phyloP scores from a whole-genome alignment of 2,797 vertebrate species.

The Cirrhinus mrigala region DNA sequence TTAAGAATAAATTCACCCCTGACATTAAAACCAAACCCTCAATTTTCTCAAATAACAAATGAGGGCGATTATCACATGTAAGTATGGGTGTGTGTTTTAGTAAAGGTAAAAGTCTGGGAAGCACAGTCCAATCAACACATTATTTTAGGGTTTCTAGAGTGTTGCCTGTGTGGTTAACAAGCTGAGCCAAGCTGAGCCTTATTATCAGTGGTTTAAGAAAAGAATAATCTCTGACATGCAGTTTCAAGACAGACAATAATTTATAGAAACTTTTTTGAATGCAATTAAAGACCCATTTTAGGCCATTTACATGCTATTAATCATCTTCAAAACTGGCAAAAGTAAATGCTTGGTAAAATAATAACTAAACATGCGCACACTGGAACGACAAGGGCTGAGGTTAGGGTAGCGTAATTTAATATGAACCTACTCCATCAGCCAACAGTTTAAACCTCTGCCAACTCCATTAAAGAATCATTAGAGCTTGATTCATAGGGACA shows the following conservation, averaged over 20 bases:
- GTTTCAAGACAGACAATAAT: neutral
- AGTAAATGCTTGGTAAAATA: neutral
- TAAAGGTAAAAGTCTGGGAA: neutral
- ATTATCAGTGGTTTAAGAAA: neutral
- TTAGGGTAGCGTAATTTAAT: slow-evolving; percentile 43
- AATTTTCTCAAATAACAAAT: too few relatives aligned
- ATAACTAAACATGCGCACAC: neutral
- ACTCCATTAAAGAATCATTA: slow-evolving; percentile 48
- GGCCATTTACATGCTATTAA: neutral
- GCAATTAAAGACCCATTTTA: neutral
- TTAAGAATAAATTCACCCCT: neutral
- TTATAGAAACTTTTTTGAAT: neutral
- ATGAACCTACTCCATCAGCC: slow-evolving; percentile 36
- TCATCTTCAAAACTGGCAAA: neutral
- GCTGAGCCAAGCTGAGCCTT: neutral
- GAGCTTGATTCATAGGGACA: slow-evolving; percentile 31
- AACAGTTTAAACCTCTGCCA: slow-evolving; percentile 34
- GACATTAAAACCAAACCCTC: neutral
- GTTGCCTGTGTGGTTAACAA: neutral
- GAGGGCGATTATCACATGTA: neutral
- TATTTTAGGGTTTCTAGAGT: slow-evolving; percentile 1
- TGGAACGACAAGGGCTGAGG: neutral
- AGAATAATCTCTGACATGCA: neutral
- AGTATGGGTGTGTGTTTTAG: neutral
- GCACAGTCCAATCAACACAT: neutral